Evolutionary conservation across 1,140 invertebrate genomes (phyloP), one percentile per base, ranked within the genome.

Genomic region (Whitmania pigra): DNA sequence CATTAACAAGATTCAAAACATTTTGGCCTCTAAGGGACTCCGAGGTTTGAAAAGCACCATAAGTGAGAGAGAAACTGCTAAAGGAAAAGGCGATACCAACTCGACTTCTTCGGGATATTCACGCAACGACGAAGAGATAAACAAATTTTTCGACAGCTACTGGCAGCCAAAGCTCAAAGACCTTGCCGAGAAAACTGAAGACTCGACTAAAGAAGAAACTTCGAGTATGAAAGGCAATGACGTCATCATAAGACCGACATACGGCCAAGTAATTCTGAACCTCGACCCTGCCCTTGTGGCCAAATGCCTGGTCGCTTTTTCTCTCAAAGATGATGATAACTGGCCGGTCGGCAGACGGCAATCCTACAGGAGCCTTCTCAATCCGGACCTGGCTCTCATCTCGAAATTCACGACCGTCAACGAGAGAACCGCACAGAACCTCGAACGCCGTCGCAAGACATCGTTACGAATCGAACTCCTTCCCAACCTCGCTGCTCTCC

Each of bases 161-260:
- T 63, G 57, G 57, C 5, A 25, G 22, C 57, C 57, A 31, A 63
- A 63, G 57, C 57, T 63, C 57, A 63, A 18, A n/a, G 57, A 63
- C 22, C 7, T 63, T 4, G 57, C 57, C 29, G 22, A 18, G 57
- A 63, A 63, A n/a, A 63, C 57, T n/a, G 57, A 63, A 17, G 22
- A 22, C 9, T 22, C 22, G 29, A 17, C 11, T 7, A 63, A 17
- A n/a, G 57, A 31, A 22, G 57, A 63, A 63, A 25, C 0, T 7
- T 63, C 20, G 2, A 13, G 22, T 13, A n/a, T n/a, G 20, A 63
- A 63, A 17, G 29, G 3, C 20, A 63, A 63, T 4, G 22, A 63
- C 1, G 22, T 63, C 5, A n/a, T 63, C 11, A 63, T 63, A 25
- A 63, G 57, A 63, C 57, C 57, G 29, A 25, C 29, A 7, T 63